Base-by-base conservation (phyloP, 2,888 invertebrate genomes). In the Morpho helenor region DNA sequence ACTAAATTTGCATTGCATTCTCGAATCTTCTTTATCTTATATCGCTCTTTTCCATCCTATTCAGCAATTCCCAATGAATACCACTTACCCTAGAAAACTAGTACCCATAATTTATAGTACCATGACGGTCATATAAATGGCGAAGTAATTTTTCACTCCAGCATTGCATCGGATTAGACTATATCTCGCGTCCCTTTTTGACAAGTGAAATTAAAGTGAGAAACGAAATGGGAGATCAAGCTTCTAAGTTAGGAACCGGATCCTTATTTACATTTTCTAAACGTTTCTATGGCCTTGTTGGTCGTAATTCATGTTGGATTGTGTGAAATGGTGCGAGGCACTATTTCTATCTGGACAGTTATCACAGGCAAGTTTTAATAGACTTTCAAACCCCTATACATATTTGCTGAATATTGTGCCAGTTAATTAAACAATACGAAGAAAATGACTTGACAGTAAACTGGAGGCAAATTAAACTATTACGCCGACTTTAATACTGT, bases 241-340 rank as follows among this genome's bases (percentile, higher is more conserved):
- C 48, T 39, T 47, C 57, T 16, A 56, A 52, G 51, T 47, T 56
- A 10, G 46, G 52, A 60, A 60, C 60, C 49, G 56, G 60, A 52
- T 57, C 49, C 60, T 46, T 49, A 56, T 60, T 60, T 56, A 52
- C 56, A 59, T 52, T 56, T 60, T 58, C 57, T 57, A 16, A 57
- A 41, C 47, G 45, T 60, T 52, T 56, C 56, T 56, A 60, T 52
- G 39, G 55, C 52, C 56, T 56, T 52, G 59, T 42, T 56, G 59
- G 44, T 41, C 39, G 49, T 60, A 52, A 60, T 49, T 52, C 56
- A 60, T 49, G 9, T 42, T 39, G 51, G 52, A 56, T 53, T 60
- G 53, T 52, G 57, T 57, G 52, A 53, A 53, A 53, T 47, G 52
- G 52, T 40, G 45, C 40, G 52, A 53, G 46, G 1, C 16, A 22